Conservation (phyloP, 2,888 invertebrate species). For the Galerucella pusilla region DNA sequence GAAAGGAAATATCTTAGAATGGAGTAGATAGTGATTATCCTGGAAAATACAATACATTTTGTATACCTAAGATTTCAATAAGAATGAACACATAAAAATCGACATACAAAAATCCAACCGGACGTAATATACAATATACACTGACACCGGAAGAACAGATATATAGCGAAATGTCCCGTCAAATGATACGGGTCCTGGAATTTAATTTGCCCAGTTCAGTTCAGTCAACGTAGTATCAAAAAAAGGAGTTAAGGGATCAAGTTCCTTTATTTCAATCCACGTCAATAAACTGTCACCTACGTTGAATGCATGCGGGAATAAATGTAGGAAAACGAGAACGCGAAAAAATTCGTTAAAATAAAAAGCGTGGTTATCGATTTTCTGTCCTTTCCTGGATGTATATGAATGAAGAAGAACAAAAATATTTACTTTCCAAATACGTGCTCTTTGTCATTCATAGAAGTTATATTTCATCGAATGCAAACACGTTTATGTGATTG, state of each 20-base stretch:
- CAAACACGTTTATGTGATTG: neutral
- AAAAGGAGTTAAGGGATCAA: neutral
- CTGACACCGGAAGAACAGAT: neutral
- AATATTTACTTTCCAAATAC: neutral
- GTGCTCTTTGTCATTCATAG: neutral
- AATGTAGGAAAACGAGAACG: neutral
- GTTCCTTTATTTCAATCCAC: conserved; percentile 9
- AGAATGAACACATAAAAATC: neutral
- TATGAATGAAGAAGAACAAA: neutral
- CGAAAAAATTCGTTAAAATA: neutral
- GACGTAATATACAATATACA: neutral
- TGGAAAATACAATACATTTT: too few species aligned
- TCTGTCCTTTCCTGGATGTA: conserved; percentile 25
- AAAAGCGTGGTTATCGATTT: conserved; percentile 14
- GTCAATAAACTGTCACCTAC: conserved; percentile 7
- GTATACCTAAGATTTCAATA: neutral
- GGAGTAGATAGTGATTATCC: too few species aligned
- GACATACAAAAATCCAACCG: neutral
- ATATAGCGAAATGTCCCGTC: conserved; percentile 5
- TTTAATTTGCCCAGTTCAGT: neutral
- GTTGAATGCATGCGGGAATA: neutral
- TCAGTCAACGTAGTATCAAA: neutral
- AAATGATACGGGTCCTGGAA: conserved; percentile 11
- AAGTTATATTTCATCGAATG: neutral
- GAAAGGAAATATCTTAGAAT: too few species aligned